These are phyloP conservation scores for Spodoptera litura DNA, from an alignment of 1,140 invertebrate species.

Conservation along the genomic window DNA sequence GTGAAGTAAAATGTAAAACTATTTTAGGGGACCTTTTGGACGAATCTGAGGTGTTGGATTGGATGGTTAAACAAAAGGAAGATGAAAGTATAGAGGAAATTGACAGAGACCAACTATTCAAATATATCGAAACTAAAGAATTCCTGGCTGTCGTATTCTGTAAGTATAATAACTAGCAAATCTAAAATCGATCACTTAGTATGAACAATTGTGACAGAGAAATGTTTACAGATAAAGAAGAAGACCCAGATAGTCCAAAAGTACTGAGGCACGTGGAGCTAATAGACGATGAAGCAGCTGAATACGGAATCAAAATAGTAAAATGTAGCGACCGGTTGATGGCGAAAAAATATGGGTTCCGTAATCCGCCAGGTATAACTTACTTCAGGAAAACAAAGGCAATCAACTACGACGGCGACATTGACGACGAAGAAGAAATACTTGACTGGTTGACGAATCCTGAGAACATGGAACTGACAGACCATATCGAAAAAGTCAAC, in stretches of 20 bases:
- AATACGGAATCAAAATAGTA: slow-evolving; percentile 97
- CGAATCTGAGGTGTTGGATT: slow-evolving; percentile 94
- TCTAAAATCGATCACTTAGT: neutral
- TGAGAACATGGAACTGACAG: slow-evolving; percentile 97
- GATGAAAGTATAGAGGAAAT: slow-evolving; percentile 97
- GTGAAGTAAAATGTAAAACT: slow-evolving; percentile 71
- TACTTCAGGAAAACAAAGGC: slow-evolving; percentile 96
- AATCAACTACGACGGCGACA: slow-evolving; percentile 96
- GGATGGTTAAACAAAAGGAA: slow-evolving; percentile 96
- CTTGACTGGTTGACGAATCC: slow-evolving; percentile 97
- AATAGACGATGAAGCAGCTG: slow-evolving; percentile 96
- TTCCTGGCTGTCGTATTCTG: slow-evolving; percentile 97
- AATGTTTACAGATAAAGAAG: slow-evolving; percentile 91
- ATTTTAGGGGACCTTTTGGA: slow-evolving; percentile 94
- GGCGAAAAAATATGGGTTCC: slow-evolving; percentile 97
- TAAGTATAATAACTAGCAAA: slow-evolving; percentile 87
- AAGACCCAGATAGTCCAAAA: slow-evolving; percentile 92
- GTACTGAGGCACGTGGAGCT: slow-evolving; percentile 94
- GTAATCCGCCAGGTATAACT: slow-evolving; percentile 95
- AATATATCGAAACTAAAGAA: slow-evolving; percentile 96
- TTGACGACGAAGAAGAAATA: slow-evolving; percentile 97
- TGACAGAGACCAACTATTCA: slow-evolving; percentile 92
- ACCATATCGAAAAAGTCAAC: slow-evolving; percentile 97
- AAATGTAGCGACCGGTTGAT: slow-evolving; percentile 96
- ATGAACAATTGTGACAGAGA: slow-evolving; percentile 5